Percentiles rank a stretch among this genome's conserved stretches.
phyloP scores from a whole-genome alignment of 2,113 vertebrate species.

The Manacus vitellinus region DNA sequence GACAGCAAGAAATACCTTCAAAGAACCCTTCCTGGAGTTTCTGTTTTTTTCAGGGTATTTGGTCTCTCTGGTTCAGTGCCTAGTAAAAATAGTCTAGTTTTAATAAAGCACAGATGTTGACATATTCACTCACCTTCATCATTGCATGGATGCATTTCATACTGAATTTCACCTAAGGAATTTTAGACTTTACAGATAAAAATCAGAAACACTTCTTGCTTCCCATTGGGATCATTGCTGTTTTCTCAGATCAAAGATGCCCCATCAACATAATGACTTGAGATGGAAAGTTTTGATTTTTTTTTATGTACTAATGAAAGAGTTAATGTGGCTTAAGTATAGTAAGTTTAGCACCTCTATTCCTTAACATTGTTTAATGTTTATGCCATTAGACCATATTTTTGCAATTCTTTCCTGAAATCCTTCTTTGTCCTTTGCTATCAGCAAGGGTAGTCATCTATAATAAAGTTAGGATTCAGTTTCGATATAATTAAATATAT shows the following conservation, averaged over 20 bases:
- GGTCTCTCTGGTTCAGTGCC: conserved; percentile 80
- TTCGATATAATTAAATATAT: conserved; percentile 75
- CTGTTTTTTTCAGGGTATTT: conserved; percentile 79
- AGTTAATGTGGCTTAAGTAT: conserved; percentile 42
- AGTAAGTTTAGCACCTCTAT: conserved; percentile 38
- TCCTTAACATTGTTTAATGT: conserved; percentile 34
- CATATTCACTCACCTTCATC: conserved; percentile 76
- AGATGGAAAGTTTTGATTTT: conserved; percentile 56
- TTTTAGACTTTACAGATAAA: conserved; percentile 83
- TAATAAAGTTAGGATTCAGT: conserved; percentile 75
- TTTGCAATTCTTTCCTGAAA: conserved; percentile 35
- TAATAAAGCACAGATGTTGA: conserved; percentile 83
- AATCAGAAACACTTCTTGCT: conserved; percentile 79
- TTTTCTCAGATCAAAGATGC: conserved; percentile 76
- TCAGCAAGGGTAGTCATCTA: conserved; percentile 16
- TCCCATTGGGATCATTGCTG: conserved; percentile 78
- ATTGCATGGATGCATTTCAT: conserved; percentile 79
- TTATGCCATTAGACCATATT: conserved; percentile 18
- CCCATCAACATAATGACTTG: conserved; percentile 47
- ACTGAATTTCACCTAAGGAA: conserved; percentile 84
- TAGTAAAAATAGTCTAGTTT: conserved; percentile 76
- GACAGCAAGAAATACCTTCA: conserved; percentile 76
- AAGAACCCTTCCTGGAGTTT: conserved; percentile 78
- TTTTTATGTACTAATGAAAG: conserved; percentile 48
- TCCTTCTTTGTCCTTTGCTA: conserved; percentile 37